Conservation (phyloP, 2,113 vertebrate genomes). For the Pseudopodoces humilis region DNA sequence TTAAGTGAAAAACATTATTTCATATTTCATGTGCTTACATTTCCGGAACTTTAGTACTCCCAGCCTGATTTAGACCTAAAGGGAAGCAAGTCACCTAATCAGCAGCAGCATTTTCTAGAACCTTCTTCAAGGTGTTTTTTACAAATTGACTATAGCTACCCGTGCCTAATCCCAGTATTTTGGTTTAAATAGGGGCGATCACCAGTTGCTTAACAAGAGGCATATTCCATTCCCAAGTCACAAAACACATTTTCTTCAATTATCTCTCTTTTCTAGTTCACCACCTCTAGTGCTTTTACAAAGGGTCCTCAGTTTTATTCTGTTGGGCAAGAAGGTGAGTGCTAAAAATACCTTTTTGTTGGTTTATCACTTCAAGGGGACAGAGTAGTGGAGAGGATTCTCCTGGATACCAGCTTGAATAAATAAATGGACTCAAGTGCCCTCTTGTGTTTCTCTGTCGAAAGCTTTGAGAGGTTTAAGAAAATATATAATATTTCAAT, state of each 20-base stretch:
- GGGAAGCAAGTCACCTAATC: not conserved
- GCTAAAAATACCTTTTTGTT: not conserved
- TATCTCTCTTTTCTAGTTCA: not conserved
- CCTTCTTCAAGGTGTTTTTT: not conserved
- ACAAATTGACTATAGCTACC: not conserved
- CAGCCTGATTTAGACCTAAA: not conserved
- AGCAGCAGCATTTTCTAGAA: not conserved
- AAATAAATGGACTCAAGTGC: constrained; percentile 31
- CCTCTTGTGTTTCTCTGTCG: constrained; percentile 30
- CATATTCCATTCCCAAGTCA: not conserved
- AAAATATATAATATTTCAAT: not conserved
- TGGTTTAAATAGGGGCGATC: not conserved
- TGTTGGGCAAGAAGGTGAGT: not conserved
- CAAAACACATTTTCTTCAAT: not conserved
- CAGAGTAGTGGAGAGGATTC: not conserved
- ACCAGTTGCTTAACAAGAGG: not conserved
- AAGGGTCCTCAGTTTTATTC: not conserved
- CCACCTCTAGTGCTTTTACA: not conserved
- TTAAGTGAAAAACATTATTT: not conserved
- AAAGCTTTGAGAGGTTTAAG: not conserved
- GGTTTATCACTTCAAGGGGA: not conserved
- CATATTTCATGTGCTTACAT: not conserved
- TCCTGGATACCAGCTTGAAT: not conserved
- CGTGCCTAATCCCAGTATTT: not conserved
- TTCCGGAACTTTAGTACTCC: not conserved